Base-by-base conservation (phyloP, 2,797 vertebrate species). In the Oreochromis grahami region DNA sequence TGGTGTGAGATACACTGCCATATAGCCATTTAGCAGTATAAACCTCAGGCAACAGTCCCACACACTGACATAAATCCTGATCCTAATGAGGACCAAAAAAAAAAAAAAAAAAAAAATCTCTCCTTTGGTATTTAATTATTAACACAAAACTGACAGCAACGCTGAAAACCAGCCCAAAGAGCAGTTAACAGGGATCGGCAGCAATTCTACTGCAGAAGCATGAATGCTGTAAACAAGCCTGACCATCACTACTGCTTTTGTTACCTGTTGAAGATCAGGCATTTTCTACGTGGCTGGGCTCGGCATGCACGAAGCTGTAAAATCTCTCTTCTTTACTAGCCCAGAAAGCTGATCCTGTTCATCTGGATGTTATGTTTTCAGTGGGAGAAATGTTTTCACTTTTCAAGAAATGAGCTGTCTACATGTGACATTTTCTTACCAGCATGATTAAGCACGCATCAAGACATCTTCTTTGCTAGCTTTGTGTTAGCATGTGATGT, bases 251-350 rank as follows among this genome's bases (percentile, higher is more conserved):
- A 8, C 43, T 74, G 43, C 26, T 32, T 74, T n/a, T 32, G 43
- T n/a, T 50, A 50, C 26, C 70, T 50, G 70, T 32, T 74, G 43
- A 50, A 74, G 43, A 50, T 50, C 70, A 74, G 26, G 17, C 43
- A 32, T 26, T 0, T 12, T 48, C 10, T 74, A 32, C 26, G n/a
- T 50, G 68, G 43, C 70, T 74, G 70, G 12, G 26, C 26, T 74
- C 11, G 2, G 43, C 19, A 0, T 50, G 26, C 43, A 32, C 4
- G 0, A 12, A 50, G 26, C 11, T 50, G 17, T 50, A 13, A 50
- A 74, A 74, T 50, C 26, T 2, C 68, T 74, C 68, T 48, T 48
- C 11, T 63, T 63, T 63, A 63, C 21, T 21, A 5, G 1, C 34
- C 60, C 34, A 65, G 34, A 3, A 65, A 65, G 19, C 5, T 38